Evolutionary conservation across 1,140 invertebrate genomes (phyloP), one percentile per base, ranked within the genome.

Genomic region (Maniola jurtina): DNA sequence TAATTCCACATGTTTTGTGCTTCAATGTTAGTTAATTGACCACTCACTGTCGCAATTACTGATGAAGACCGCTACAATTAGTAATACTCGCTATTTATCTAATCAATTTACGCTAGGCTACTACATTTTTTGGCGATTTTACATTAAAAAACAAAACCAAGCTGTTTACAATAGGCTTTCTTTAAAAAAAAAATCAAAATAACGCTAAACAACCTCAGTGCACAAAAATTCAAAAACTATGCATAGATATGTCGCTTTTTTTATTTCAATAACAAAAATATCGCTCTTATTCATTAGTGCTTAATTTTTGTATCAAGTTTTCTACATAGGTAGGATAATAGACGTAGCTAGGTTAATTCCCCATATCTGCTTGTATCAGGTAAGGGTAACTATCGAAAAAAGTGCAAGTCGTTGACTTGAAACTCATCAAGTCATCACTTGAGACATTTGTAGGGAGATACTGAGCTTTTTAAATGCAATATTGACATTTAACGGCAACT

Each of bases 251-350:
- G 79, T 78, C 59, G 75, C 73, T 61, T 75, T 72, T 25, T 71
- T 69, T 61, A 57, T 68, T 69, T 66, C 60, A 68, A 64, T 77
- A 83, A 77, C 71, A 81, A 83, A 81, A 78, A 79, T 78, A 79
- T 64, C 70, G 67, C 65, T 55, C 35, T 63, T 55, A 5, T 59
- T 55, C 42, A n/a, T 63, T 67, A 71, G 70, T 79, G 74, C 70
- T 75, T 76, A 76, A 68, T 71, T 68, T 73, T 33, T 15, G 5
- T 11, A 2, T 5, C 13, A 7, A n/a, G 5, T 55, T 35, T 45
- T 45, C 42, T 45, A 45, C 25, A 11, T 33, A 9, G 14, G 25
- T 7, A 48, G 45, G 45, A 33, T 13, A 10, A 54, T 9, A 55
- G 14, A 52, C 48, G 48, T 52, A 52, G 48, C 48, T 25, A 16